Percentiles rank a stretch among this genome's conserved stretches.
phyloP scores from a whole-genome alignment of 2,113 vertebrate genomes.

The Pomatostomus ruficeps region DNA sequence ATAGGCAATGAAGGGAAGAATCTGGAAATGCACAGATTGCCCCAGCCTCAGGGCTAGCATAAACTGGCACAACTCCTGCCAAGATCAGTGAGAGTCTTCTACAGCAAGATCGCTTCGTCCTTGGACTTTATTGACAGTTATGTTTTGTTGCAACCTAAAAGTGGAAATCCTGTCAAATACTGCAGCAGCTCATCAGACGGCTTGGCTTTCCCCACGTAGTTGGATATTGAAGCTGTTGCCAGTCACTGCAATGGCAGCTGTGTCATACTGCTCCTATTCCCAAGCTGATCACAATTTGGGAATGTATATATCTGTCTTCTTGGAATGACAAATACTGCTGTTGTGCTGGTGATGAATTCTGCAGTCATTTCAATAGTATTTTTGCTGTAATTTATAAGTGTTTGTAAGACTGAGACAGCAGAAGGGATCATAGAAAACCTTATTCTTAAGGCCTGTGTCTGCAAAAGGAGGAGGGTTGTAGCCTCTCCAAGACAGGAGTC shows the following conservation, averaged over 20 bases:
- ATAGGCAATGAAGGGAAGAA: not conserved
- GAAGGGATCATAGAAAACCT: not conserved
- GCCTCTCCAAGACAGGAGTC: not conserved
- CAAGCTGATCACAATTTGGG: not conserved
- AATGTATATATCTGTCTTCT: not conserved
- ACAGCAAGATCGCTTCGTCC: not conserved
- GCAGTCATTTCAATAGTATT: not conserved
- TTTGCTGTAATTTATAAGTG: not conserved
- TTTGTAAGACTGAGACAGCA: not conserved
- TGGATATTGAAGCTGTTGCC: not conserved
- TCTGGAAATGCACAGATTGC: not conserved
- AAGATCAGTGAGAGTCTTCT: not conserved
- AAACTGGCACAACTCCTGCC: not conserved
- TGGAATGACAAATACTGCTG: not conserved
- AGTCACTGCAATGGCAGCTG: not conserved
- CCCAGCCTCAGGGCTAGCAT: not conserved
- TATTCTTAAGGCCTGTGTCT: not conserved
- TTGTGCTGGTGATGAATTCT: not conserved
- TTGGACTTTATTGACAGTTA: not conserved
- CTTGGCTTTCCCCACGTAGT: fast-evolving
- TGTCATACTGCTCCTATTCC: not conserved
- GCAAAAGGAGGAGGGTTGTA: not conserved
- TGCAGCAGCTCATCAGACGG: not conserved
- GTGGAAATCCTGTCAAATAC: not conserved
- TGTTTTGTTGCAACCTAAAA: not conserved